Conservation (phyloP, 2,797 vertebrate species). For the Neosilurus hyrtlii region DNA sequence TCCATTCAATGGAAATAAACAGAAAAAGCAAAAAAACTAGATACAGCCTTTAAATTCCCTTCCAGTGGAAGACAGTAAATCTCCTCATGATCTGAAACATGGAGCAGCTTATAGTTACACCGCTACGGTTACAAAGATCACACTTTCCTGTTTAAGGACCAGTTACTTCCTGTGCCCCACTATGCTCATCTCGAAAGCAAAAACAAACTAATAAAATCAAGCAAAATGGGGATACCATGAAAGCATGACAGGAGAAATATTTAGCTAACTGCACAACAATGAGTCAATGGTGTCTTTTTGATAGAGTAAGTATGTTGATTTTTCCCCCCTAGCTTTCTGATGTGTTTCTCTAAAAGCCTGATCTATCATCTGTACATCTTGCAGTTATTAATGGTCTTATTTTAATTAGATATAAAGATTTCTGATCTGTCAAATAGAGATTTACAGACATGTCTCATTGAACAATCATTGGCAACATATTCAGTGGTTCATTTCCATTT, state of each 20-base stretch:
- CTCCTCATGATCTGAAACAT: constrained; percentile 50
- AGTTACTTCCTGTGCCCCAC: constrained; percentile 51
- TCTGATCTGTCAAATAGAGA: constrained; percentile 35
- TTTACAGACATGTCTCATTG: constrained; percentile 47
- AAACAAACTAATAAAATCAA: constrained; percentile 21
- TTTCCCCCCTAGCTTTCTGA: not conserved
- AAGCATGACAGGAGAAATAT: constrained; percentile 17
- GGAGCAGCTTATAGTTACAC: constrained; percentile 33
- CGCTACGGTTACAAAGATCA: constrained; percentile 44
- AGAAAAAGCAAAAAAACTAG: constrained; percentile 34
- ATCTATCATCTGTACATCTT: constrained; percentile 30
- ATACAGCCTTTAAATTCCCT: constrained; percentile 71
- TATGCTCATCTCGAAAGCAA: constrained; percentile 41
- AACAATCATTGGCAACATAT: constrained; percentile 55
- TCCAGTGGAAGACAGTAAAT: constrained; percentile 76
- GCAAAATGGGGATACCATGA: constrained; percentile 20
- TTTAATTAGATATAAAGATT: constrained; percentile 20
- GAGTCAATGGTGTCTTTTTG: constrained; percentile 30
- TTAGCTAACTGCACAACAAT: not conserved
- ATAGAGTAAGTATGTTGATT: constrained; percentile 3
- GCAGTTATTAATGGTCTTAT: constrained; percentile 5
- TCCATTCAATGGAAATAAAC: constrained; percentile 56
- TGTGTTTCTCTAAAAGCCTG: constrained; percentile 4
- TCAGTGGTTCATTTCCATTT: constrained; percentile 62
- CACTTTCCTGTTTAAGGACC: constrained; percentile 54